phyloP scores from a whole-genome alignment of 2,113 vertebrate species.

The Vulpes ferrilata region DNA sequence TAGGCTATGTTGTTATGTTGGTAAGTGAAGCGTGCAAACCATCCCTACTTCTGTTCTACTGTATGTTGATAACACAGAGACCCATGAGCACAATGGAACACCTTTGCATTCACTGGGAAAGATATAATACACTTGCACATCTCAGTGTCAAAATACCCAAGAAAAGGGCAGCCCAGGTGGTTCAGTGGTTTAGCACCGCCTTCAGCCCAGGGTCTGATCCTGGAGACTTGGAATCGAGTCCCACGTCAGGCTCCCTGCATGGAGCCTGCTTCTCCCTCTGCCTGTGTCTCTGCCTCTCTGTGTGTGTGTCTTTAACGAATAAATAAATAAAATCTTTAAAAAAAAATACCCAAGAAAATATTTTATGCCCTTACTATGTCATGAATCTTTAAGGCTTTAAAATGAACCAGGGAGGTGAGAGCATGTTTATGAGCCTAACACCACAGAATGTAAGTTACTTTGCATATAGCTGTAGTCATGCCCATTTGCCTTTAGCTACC shows the following conservation, averaged over 20 bases:
- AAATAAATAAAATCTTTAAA: too few relatives aligned
- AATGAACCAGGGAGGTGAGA: slow-evolving; percentile 16
- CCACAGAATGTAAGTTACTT: not conserved
- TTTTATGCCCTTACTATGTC: slow-evolving; percentile 52
- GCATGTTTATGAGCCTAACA: slow-evolving; percentile 55
- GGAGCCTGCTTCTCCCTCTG: too few relatives aligned
- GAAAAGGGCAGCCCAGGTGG: not conserved
- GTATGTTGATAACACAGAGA: not conserved
- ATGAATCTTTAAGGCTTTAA: slow-evolving; percentile 65
- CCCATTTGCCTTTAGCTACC: not conserved
- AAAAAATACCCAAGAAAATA: slow-evolving; percentile 61
- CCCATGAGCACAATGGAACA: slow-evolving; percentile 32
- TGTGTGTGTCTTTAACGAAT: too few relatives aligned
- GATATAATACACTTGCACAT: not conserved
- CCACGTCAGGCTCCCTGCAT: too few relatives aligned
- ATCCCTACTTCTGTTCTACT: slow-evolving; percentile 62
- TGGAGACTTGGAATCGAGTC: too few relatives aligned
- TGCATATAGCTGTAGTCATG: not conserved
- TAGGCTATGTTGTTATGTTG: not conserved
- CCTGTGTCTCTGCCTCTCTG: too few relatives aligned
- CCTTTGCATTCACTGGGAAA: slow-evolving; percentile 40
- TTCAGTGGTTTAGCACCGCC: too few relatives aligned
- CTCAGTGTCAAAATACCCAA: slow-evolving; percentile 16
- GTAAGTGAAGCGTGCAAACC: slow-evolving; percentile 38
- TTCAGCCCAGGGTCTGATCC: too few relatives aligned